Conservation (phyloP, 2,113 vertebrate species). For the Muntiacus muntjak region DNA sequence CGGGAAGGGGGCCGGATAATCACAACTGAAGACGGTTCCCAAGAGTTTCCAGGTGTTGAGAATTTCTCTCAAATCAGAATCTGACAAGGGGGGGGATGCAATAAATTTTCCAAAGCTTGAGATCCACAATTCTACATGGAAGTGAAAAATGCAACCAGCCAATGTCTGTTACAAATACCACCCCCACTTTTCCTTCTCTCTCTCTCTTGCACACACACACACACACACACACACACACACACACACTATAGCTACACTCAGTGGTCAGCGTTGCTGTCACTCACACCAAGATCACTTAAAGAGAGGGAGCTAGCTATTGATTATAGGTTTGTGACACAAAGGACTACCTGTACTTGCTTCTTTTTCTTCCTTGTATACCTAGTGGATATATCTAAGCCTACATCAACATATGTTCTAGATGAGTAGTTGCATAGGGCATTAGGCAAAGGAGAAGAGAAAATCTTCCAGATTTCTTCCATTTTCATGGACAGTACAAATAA, state of each 20-base stretch:
- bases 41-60: neutral
- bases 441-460: neutral
- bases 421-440: neutral
- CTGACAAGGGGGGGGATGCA: neutral
- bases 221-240: too few species aligned
- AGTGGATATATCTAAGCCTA: neutral
- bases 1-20: neutral
- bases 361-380: neutral
- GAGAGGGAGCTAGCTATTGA: neutral
- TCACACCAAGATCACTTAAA: neutral
- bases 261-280: neutral
- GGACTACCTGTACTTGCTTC: neutral
- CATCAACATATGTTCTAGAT: neutral
- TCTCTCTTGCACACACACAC: neutral
- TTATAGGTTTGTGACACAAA: neutral
- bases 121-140: neutral
- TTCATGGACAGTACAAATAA: neutral
- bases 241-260: neutral
- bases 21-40: neutral
- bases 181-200: neutral
- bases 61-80: slow-evolving; percentile 15
- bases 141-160: neutral
- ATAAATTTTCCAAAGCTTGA: neutral
- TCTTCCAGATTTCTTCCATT: slow-evolving; percentile 36
- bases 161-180: neutral